phyloP scores from a whole-genome alignment of 2,888 invertebrate genomes.

The Standfussiana lucernea region DNA sequence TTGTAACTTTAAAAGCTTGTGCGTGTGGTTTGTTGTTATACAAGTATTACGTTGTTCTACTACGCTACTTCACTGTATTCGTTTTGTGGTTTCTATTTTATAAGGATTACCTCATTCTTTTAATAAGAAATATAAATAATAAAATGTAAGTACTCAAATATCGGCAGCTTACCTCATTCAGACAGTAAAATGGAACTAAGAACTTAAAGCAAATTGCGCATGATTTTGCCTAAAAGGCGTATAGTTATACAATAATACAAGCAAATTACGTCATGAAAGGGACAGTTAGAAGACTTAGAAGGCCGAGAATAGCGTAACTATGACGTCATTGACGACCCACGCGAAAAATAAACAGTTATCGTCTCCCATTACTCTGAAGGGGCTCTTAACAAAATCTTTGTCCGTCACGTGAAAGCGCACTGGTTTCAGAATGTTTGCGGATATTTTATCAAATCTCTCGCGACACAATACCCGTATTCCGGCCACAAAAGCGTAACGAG shows the following conservation, averaged over 20 bases:
- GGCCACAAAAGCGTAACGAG: slow-evolving; percentile 57
- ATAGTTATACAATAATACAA: slow-evolving; percentile 38
- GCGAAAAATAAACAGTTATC: slow-evolving; percentile 66
- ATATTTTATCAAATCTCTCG: slow-evolving; percentile 58
- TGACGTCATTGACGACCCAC: slow-evolving; percentile 69
- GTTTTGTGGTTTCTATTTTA: slow-evolving; percentile 45
- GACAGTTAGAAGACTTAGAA: slow-evolving; percentile 70
- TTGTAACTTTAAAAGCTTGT: slow-evolving; percentile 43
- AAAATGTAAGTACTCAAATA: slow-evolving; percentile 21
- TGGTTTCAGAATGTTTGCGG: slow-evolving; percentile 48
- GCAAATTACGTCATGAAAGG: slow-evolving; percentile 66
- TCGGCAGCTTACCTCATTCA: slow-evolving; percentile 44
- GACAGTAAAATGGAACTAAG: slow-evolving; percentile 44
- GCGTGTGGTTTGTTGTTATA: slow-evolving; percentile 45
- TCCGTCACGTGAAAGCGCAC: slow-evolving; percentile 32
- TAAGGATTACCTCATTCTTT: slow-evolving; percentile 39
- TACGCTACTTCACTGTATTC: slow-evolving; percentile 23
- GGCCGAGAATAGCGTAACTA: slow-evolving; percentile 66
- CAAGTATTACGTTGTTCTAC: slow-evolving; percentile 31
- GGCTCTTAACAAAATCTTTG: slow-evolving; percentile 58
- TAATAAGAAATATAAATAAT: slow-evolving; percentile 48
- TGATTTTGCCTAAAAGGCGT: slow-evolving; percentile 49
- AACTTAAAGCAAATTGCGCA: slow-evolving; percentile 50
- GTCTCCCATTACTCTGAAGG: slow-evolving; percentile 62
- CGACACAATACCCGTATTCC: slow-evolving; percentile 53